Conservation (phyloP, 2,888 invertebrate species). For the Galeopsomyia nigrocyanea region DNA sequence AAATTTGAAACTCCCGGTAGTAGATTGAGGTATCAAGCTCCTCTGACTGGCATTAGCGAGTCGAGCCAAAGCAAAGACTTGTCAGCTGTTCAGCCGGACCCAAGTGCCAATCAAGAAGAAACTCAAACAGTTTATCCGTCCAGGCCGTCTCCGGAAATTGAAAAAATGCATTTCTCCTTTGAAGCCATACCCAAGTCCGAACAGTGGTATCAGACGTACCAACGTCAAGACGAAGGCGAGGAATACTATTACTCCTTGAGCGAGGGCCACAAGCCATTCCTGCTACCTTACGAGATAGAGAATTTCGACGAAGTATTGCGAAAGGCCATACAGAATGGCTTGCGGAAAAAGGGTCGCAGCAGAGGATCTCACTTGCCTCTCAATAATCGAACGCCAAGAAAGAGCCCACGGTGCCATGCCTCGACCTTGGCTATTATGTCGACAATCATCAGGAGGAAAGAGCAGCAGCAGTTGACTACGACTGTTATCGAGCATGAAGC, state of each 20-base stretch:
- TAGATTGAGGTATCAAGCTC: constrained; percentile 69
- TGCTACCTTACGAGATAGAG: constrained; percentile 83
- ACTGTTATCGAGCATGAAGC: constrained; percentile 54
- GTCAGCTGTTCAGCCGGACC: constrained; percentile 62
- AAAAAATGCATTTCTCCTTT: constrained; percentile 80
- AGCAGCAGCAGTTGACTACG: constrained; percentile 54
- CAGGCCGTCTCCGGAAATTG: constrained; percentile 70
- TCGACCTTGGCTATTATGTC: constrained; percentile 86
- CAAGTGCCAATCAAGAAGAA: constrained; percentile 37
- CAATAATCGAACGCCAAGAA: constrained; percentile 77
- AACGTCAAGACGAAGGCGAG: constrained; percentile 81
- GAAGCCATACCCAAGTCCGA: constrained; percentile 81
- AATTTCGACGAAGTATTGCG: constrained; percentile 62
- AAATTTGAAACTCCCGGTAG: constrained; percentile 70
- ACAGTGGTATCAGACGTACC: constrained; percentile 85
- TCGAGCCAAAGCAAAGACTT: constrained; percentile 52
- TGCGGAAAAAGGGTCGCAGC: constrained; percentile 47
- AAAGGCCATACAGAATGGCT: constrained; percentile 53
- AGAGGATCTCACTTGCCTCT: constrained; percentile 48
- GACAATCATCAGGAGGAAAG: constrained; percentile 65
- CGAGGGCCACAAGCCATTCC: constrained; percentile 75
- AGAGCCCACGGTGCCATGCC: constrained; percentile 90
- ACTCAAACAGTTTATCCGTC: constrained; percentile 60
- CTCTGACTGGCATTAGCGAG: constrained; percentile 67
- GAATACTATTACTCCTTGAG: constrained; percentile 75